Conservation (phyloP, 2,888 invertebrate species). For the Ecdyonurus torrentis region DNA sequence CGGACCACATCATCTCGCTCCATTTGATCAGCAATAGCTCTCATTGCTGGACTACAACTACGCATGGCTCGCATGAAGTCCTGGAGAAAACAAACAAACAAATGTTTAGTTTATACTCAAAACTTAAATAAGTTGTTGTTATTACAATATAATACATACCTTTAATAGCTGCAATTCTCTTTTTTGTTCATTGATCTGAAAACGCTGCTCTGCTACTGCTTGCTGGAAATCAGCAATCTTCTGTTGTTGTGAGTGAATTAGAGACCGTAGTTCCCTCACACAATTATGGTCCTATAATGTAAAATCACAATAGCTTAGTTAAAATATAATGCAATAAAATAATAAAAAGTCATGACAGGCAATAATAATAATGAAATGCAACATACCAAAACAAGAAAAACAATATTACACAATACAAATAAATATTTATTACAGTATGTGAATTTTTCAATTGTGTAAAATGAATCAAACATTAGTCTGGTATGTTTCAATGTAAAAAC, state of each 20-base stretch:
- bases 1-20: slow-evolving; percentile 82
- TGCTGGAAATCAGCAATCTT: slow-evolving; percentile 75
- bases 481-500: too few species aligned
- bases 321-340: not conserved
- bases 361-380: not conserved
- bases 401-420: not conserved
- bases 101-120: not conserved
- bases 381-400: not conserved
- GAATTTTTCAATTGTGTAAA: too few species aligned
- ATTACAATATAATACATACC: slow-evolving; percentile 27
- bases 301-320: slow-evolving; percentile 6
- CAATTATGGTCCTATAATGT: slow-evolving; percentile 76
- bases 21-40: slow-evolving; percentile 85
- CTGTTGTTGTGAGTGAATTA: slow-evolving; percentile 73
- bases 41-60: slow-evolving; percentile 79
- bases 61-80: slow-evolving; percentile 90
- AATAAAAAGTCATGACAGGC: not conserved
- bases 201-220: slow-evolving; percentile 69
- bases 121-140: not conserved
- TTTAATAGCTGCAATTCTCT: slow-evolving; percentile 75
- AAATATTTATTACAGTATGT: too few species aligned
- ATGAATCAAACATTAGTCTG: too few species aligned
- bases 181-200: slow-evolving; percentile 77
- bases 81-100: slow-evolving; percentile 25
- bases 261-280: slow-evolving; percentile 65